phyloP scores from a whole-genome alignment of 2,113 vertebrate genomes.

The Engraulis encrasicolus region DNA sequence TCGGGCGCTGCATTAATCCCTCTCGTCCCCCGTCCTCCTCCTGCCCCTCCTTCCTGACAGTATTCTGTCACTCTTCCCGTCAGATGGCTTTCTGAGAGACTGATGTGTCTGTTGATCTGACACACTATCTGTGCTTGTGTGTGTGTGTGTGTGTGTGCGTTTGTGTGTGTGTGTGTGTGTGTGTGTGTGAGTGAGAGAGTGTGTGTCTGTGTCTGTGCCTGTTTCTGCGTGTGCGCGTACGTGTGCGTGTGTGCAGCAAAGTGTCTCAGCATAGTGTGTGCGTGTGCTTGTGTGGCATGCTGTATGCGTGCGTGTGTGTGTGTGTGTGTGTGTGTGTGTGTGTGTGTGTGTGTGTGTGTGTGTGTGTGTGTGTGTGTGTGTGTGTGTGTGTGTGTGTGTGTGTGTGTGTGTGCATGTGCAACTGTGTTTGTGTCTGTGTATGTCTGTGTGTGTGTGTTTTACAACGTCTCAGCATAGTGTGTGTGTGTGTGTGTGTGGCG shows the following conservation, averaged over 20 bases:
- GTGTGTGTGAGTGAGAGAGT: background rate
- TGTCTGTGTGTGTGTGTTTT: too few species aligned
- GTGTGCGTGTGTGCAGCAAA: conserved; percentile 36
- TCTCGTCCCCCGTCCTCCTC: background rate
- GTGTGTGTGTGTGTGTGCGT: too few species aligned
- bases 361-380: background rate
- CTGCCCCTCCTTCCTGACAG: background rate
- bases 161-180: too few species aligned
- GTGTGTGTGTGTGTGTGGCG: too few species aligned
- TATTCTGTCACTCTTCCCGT: background rate
- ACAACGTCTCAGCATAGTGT: too few species aligned
- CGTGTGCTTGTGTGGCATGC: conserved; percentile 3
- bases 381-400: conserved; percentile 29
- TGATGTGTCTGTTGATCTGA: conserved; percentile 44
- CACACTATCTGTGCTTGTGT: background rate
- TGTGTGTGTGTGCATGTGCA: conserved; percentile 41
- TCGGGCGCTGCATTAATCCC: background rate
- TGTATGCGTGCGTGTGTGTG: too few species aligned
- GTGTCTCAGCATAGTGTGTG: conserved; percentile 18
- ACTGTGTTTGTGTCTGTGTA: too few species aligned
- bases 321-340: too few species aligned
- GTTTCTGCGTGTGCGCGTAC: conserved; percentile 22
- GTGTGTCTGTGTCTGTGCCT: background rate
- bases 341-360: background rate
- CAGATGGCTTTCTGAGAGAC: conserved; percentile 44